Conservation (phyloP, 1,140 invertebrate genomes). For the Ruditapes philippinarum region DNA sequence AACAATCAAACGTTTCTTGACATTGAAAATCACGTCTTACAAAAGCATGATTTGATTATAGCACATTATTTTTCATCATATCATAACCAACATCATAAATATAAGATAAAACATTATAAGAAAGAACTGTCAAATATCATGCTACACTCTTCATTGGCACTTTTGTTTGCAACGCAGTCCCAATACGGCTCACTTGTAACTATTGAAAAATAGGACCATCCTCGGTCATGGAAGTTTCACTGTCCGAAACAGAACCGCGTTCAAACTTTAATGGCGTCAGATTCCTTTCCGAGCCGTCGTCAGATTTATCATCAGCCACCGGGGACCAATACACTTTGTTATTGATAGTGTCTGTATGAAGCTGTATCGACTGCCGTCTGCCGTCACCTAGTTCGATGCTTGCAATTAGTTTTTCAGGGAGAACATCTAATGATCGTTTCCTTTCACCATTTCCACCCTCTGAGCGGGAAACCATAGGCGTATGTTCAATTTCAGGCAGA, state of each 20-base stretch:
- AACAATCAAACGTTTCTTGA: too few species aligned
- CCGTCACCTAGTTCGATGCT: conserved; percentile 61
- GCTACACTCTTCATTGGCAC: not conserved
- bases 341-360: conserved; percentile 3
- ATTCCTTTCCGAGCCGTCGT: not conserved
- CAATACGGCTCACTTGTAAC: not conserved
- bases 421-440: conserved; percentile 35
- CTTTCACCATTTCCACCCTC: conserved; percentile 1
- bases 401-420: conserved; percentile 60
- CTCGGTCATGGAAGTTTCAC: conserved; percentile 53
- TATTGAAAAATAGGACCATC: conserved; percentile 57
- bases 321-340: conserved; percentile 61
- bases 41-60: too few species aligned
- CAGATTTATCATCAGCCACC: not conserved
- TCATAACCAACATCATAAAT: too few species aligned
- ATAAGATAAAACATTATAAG: too few species aligned
- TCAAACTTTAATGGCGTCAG: conserved; percentile 50
- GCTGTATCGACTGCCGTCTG: conserved; percentile 32
- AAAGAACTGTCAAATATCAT: too few species aligned
- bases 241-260: conserved; percentile 41
- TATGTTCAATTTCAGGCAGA: conserved; percentile 56
- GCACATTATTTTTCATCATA: too few species aligned
- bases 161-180: not conserved
- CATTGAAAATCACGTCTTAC: too few species aligned
- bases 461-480: not conserved